Evolutionary conservation across 2,888 invertebrate species (phyloP), one percentile per base, ranked within the genome.

Genomic region (Diplolepis rosae): DNA sequence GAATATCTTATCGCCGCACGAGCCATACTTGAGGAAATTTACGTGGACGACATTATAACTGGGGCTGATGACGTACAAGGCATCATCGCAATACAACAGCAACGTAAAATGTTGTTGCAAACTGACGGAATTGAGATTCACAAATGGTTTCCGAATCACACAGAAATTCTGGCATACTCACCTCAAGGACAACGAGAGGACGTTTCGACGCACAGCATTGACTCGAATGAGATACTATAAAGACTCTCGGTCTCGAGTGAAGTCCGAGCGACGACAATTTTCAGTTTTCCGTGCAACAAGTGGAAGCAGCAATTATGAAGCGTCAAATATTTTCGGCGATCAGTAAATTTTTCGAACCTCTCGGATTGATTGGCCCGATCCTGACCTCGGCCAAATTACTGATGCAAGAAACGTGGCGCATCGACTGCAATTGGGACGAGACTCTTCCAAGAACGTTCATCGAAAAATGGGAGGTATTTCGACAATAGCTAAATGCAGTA

Each of bases 331-430:
- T 74, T 0, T 71, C 71, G 1, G 52, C 30, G 0, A 74, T 74
- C 18, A 42, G 65, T 5, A 71, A 65, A 18, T 27, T 69, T n/a
- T 74, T 74, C 15, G 74, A 74, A n/a, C 68, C 70, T 1, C 51
- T 70, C 27, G 74, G 74, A 11, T 50, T 74, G 35, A 48, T 71
- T 4, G 61, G 71, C 2, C 69, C 69, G 15, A 71, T 74, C 11
- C 39, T 74, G 11, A 66, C 66, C 1, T 15, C 52, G 6, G 70
- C 70, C 0, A 74, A 74, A 45, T 13, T 74, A 5, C 13, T 72
- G 2, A 74, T 74, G 74, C 72, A 74, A 68, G 71, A 70, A 28
- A 70, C 66, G 6, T 74, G 74, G 72, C 42, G 48, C 5, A 15
- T 50, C 13, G 35, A 68, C 3, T 24, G 48, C 4, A n/a, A 45